Evolutionary conservation across 1,140 invertebrate species (phyloP), one percentile per base, ranked within the genome.

Genomic region (Tyrophagus putrescentiae): DNA sequence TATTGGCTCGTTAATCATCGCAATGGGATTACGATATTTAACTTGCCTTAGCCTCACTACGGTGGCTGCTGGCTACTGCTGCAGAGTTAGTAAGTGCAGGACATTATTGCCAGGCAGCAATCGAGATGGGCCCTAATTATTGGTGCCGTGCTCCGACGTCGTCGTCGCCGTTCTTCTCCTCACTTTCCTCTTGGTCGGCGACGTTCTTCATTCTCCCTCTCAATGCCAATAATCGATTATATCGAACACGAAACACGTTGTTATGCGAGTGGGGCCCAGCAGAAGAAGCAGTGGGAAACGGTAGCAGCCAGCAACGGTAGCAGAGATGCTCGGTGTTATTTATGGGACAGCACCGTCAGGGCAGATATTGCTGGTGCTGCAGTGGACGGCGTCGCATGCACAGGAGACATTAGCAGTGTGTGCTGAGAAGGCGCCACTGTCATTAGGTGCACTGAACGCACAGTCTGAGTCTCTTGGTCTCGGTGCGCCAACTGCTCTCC

Each of bases 161-260:
- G n/a, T n/a, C n/a, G n/a, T n/a, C n/a, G n/a, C n/a, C n/a, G n/a
- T n/a, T n/a, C n/a, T n/a, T n/a, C n/a, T n/a, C n/a, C n/a, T n/a
- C n/a, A n/a, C n/a, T n/a, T n/a, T n/a, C n/a, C n/a, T n/a, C n/a
- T n/a, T n/a, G n/a, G n/a, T n/a, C n/a, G n/a, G n/a, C n/a, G n/a
- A n/a, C n/a, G n/a, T n/a, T n/a, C n/a, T n/a, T n/a, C n/a, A n/a
- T n/a, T n/a, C n/a, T n/a, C n/a, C n/a, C n/a, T n/a, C 6, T 42
- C 6, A 42, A 1, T 5, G n/a, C 41, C 28, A 54, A 54, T 31
- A 31, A 54, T 54, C 52, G 52, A 54, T 54, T 54, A 54, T 54
- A 54, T 54, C 27, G 52, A 54, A 54, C 52, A 32, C 32, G 45
- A 25, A 54, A 54, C 52, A 54, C 52, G 52, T 54, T 54, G 52